Evolutionary conservation across 2,113 vertebrate genomes (phyloP).

Genomic region (mouse (Mus musculus)): DNA sequence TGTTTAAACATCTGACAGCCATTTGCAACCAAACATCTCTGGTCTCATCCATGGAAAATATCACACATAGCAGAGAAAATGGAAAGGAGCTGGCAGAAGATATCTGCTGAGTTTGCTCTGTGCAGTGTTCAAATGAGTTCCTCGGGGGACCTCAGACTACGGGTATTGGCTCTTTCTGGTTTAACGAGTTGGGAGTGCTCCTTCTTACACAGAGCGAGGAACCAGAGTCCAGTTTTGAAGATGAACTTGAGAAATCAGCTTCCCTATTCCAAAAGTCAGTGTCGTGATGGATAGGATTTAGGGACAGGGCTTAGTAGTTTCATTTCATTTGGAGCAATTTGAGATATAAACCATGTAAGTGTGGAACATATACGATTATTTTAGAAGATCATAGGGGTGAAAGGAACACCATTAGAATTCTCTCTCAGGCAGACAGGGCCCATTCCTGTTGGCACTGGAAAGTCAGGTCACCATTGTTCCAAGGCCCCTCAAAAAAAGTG

Average conservation of each 20-base stretch:
- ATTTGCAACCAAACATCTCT: conserved; percentile 72
- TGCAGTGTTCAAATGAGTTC: background rate
- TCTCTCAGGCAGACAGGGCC: background rate
- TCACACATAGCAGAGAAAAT: conserved; percentile 70
- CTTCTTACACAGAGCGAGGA: background rate
- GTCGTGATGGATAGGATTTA: background rate
- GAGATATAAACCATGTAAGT: background rate
- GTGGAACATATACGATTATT: background rate
- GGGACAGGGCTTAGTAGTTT: background rate
- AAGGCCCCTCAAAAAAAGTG: background rate
- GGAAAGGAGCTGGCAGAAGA: conserved; percentile 63
- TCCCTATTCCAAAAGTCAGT: background rate
- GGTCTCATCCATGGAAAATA: conserved; percentile 76
- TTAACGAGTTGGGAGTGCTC: conserved; percentile 38
- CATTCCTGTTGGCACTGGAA: background rate
- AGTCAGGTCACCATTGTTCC: background rate
- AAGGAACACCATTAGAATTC: background rate
- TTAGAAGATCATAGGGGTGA: background rate
- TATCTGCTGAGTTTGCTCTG: background rate
- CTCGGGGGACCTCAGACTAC: conserved; percentile 43
- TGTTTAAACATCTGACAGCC: conserved; percentile 79
- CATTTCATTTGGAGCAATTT: background rate
- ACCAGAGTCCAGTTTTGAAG: conserved; percentile 38
- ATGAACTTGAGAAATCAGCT: conserved; percentile 60
- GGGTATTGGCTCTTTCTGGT: background rate